Evolutionary conservation across 2,113 vertebrate species (phyloP), one percentile per base, ranked within the genome.

Genomic region (Pituophis catenifer): DNA sequence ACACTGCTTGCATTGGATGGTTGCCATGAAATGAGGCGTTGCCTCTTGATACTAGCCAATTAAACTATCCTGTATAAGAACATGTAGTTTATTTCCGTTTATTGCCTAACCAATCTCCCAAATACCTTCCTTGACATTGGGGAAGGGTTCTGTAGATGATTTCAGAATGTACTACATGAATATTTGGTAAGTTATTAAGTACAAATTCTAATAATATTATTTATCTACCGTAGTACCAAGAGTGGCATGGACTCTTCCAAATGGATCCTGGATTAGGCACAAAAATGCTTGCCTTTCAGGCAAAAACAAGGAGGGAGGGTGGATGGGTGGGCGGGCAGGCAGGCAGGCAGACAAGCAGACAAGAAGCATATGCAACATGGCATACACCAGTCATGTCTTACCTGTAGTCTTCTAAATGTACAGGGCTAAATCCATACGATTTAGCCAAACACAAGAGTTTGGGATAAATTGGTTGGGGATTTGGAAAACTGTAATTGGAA

Each of bases 21-120:
- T 33, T 90, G 88, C 93, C 86, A 93, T 92, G 55, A 11, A 62
- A 89, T 86, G 17, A 89, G 48, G 52, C 54, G 21, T 53, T 7
- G 33, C 92, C 59, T 21, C 13, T 24, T 55, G 0, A 0, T 48
- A 15, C 8, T n/a, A 33, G 81, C 26, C 3, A 8, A 29, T 50
- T 70, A n/a, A 88, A n/a, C 5, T 44, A 88, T 50, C 44, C 70
- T 24, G 19, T 33, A 10, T 53, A 52, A 9, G 58, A 57, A 7
- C n/a, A 44, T 65, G 53, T 23, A 50, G 52, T 70, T 90, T 48
- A 7, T 57, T 62, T 48, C 26, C 53, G 15, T 92, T 21, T 54
- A 90, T 58, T 81, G 70, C 62, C 50, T 57, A 48, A 44, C 53
- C 89, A 55, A 29, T 33, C 33, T 58, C 57, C 24, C 54, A 54